Evolutionary conservation across 1,140 invertebrate species (phyloP), one percentile per base, ranked within the genome.

Genomic region (Formica selysi): DNA sequence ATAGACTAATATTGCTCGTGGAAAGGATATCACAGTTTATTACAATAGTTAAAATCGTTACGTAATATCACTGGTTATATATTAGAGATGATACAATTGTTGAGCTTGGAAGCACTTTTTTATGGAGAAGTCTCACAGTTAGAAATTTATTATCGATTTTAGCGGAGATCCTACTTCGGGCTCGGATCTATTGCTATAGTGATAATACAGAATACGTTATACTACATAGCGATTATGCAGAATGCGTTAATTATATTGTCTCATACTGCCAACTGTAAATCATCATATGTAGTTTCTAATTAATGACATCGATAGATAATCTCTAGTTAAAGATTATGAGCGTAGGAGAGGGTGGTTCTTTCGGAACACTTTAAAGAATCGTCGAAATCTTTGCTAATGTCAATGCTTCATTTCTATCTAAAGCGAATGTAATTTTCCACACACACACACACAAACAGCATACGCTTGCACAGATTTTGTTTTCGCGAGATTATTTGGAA

Each of bases 201-300:
- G 78, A 80, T 80, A 80, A 80, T 80, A 48, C 36, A 68, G 32
- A 76, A 76, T 64, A 64, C 44, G 65, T 85, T 67, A 51, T 51
- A 85, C 41, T 76, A 76, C 44, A 51, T 51, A 78, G 22, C 64
- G 71, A 76, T 76, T 76, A 64, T 54, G 68, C 83, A 85, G 16
- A 76, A 64, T 51, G 73, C 73, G 22, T 85, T 85, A 76, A 76
- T 85, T 76, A 81, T 79, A 81, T 81, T 81, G 54, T 81, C 85
- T 86, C 85, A 71, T 86, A 86, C 85, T 86, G 85, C 85, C 85
- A 86, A 86, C 44, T 71, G 61, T 79, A 86, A 76, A 80, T 59
- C 71, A 85, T 85, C 83, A 85, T 76, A 65, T 10, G 19, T 85
- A 85, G 83, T 84, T 62, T 76, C 71, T 84, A 85, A 85, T 85